Conservation (phyloP, 2,888 invertebrate species). For the Diaphora mendica region DNA sequence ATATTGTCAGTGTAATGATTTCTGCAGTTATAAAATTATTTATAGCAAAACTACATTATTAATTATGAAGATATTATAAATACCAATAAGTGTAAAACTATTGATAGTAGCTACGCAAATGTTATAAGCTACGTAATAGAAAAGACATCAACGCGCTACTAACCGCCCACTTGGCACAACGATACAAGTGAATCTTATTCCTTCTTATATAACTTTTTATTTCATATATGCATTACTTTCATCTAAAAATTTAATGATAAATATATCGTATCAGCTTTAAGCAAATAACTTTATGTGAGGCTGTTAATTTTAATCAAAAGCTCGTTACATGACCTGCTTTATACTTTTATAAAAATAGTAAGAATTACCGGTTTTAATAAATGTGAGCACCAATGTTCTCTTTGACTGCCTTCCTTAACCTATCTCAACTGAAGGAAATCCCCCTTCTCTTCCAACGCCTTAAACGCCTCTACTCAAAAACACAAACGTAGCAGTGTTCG, state of each 20-base stretch:
- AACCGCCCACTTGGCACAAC: background rate
- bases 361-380: background rate
- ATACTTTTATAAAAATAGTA: background rate
- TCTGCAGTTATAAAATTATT: slow-evolving; percentile 51
- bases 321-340: background rate
- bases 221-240: background rate
- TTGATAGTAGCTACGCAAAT: slow-evolving; percentile 53
- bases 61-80: slow-evolving; percentile 60
- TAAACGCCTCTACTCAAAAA: background rate
- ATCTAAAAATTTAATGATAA: background rate
- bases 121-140: slow-evolving; percentile 43
- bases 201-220: background rate
- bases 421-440: background rate
- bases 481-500: background rate
- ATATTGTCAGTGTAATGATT: slow-evolving; percentile 52
- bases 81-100: slow-evolving; percentile 53
- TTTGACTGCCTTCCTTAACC: background rate
- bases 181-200: background rate
- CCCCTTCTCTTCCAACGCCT: background rate
- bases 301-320: background rate
- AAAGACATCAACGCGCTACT: slow-evolving; percentile 68
- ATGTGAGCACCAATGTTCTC: background rate
- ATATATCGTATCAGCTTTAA: background rate
- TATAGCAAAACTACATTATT: slow-evolving; percentile 46
- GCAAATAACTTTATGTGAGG: background rate